Conservation (phyloP, 2,113 vertebrate genomes). For the Sinocyclocheilus anophthalmus region DNA sequence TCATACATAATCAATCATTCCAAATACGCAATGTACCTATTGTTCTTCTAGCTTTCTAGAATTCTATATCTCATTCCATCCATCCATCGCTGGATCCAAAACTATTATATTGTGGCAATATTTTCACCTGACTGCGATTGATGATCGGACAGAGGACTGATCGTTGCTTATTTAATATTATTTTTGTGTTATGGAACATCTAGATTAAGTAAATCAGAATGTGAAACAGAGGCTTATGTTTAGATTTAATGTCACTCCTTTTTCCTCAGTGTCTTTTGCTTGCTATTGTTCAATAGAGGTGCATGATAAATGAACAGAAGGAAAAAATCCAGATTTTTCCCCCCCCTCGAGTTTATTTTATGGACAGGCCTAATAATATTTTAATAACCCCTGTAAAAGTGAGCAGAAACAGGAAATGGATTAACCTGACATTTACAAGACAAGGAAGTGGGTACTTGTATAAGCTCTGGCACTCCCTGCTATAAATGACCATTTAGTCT, state of each 20-base stretch:
- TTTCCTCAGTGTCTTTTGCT: neutral
- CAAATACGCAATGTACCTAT: no score
- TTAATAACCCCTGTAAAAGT: slow-evolving; percentile 57
- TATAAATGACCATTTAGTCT: slow-evolving; percentile 48
- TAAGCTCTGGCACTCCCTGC: slow-evolving; percentile 31
- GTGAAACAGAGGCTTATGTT: neutral
- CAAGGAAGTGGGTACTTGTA: slow-evolving; percentile 44
- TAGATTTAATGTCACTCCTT: neutral
- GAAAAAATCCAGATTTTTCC: neutral
- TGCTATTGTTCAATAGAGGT: neutral
- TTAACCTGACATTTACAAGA: slow-evolving; percentile 57
- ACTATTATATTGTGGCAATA: neutral
- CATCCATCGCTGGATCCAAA: neutral
- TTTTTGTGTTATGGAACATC: neutral
- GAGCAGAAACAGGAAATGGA: slow-evolving; percentile 58
- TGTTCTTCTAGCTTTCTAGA: no score
- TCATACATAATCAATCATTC: neutral
- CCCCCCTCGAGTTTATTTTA: slow-evolving; percentile 46
- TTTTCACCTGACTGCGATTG: neutral
- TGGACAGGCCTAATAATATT: slow-evolving; percentile 56
- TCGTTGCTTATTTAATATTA: no score
- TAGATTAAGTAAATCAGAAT: neutral
- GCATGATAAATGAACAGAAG: neutral
- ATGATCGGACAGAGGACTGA: neutral
- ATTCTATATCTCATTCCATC: neutral